phyloP scores from a whole-genome alignment of 2,888 invertebrate species.

The Pandemis corylana region DNA sequence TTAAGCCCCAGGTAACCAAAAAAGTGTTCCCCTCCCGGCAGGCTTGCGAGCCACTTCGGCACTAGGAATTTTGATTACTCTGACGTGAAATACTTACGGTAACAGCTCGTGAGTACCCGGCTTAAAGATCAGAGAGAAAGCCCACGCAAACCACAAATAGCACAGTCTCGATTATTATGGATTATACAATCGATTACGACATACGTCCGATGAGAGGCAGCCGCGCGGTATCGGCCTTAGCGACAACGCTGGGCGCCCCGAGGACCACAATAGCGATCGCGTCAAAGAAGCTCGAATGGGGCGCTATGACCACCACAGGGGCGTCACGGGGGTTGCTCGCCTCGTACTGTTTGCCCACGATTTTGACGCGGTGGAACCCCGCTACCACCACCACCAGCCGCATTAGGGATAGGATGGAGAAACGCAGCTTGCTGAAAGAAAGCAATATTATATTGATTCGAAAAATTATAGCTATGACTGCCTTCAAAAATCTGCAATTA shows the following conservation, averaged over 20 bases:
- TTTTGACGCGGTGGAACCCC: conserved; percentile 92
- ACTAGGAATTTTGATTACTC: no score
- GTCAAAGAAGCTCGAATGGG: conserved; percentile 97
- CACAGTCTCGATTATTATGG: neutral
- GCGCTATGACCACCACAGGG: conserved; percentile 93
- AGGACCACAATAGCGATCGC: conserved; percentile 92
- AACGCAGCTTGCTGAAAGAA: conserved; percentile 86
- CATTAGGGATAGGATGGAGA: conserved; percentile 88
- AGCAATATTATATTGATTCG: conserved; percentile 9
- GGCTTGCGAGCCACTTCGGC: no score
- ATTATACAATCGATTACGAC: conserved; percentile 57
- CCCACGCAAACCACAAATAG: conserved; percentile 9
- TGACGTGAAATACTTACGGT: no score
- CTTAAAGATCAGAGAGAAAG: neutral
- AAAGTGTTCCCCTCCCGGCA: no score
- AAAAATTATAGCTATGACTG: neutral
- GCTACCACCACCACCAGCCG: conserved; percentile 91
- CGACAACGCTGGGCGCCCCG: conserved; percentile 95
- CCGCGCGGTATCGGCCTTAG: conserved; percentile 92
- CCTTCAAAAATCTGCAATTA: no score
- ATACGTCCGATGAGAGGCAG: conserved; percentile 97
- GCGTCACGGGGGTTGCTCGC: conserved; percentile 87
- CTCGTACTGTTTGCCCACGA: conserved; percentile 87
- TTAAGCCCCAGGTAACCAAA: no score
- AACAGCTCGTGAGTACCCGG: no score